A percentile compares a stretch with the other conserved stretches of the same genome.
These are phyloP conservation scores for Mastomys natalensis DNA, from an alignment of 2,113 vertebrate species.

Conservation along the genomic window DNA sequence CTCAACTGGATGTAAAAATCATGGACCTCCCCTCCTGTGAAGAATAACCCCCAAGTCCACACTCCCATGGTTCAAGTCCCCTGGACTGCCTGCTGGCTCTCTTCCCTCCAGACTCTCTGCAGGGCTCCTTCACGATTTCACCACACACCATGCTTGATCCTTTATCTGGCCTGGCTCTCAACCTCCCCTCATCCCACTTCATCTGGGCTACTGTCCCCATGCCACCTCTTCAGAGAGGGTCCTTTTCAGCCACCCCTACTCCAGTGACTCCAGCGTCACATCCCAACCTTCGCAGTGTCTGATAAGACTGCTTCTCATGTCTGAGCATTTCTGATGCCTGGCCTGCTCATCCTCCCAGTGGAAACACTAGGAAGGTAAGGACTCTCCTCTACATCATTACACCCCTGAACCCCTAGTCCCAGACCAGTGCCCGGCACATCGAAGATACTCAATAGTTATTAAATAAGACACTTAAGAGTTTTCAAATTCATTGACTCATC, in stretches of 20 bases:
- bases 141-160: background rate
- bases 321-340: rapidly evolving
- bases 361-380: rapidly evolving
- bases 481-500: background rate
- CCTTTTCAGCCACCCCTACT: background rate
- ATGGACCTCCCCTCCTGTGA: background rate
- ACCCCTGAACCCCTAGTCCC: no score
- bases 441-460: background rate
- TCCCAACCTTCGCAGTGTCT: rapidly evolving
- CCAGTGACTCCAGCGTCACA: rapidly evolving
- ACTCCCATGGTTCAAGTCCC: background rate
- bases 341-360: background rate
- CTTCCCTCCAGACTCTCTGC: background rate
- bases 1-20: background rate
- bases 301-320: rapidly evolving
- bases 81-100: rapidly evolving
- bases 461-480: background rate
- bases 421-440: background rate
- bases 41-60: background rate
- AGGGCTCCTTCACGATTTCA: background rate
- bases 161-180: background rate
- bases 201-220: no score
- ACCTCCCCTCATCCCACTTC: background rate
- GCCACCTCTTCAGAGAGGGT: background rate
- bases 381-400: no score